These are phyloP conservation scores for Pseudolaguvia tuberculata DNA, from an alignment of 2,113 vertebrate genomes.

Conservation along the genomic window DNA sequence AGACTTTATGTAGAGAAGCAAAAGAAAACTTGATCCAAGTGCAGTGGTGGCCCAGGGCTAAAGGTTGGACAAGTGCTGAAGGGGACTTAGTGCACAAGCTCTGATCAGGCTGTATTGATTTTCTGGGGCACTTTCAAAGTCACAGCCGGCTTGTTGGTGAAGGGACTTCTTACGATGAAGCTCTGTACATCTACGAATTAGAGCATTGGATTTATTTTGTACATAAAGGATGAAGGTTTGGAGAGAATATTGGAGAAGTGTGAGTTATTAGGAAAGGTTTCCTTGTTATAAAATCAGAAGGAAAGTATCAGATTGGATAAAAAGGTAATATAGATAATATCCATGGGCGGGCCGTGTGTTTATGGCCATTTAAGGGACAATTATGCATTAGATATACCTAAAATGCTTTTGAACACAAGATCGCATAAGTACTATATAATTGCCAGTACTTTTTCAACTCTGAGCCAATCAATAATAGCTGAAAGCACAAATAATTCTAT, in stretches of 20 bases:
- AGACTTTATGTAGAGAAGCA: slow-evolving; percentile 43
- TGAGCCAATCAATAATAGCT: slow-evolving; percentile 77
- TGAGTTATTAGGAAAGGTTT: slow-evolving; percentile 17
- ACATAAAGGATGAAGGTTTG: neutral
- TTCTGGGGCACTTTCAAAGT: slow-evolving; percentile 50
- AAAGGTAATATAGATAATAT: neutral
- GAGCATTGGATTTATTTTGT: neutral
- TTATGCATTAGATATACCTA: slow-evolving; percentile 72
- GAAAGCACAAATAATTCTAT: slow-evolving; percentile 81
- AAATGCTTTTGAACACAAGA: slow-evolving; percentile 77
- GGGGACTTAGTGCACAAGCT: slow-evolving; percentile 42
- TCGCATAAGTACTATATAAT: slow-evolving; percentile 69
- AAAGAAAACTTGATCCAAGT: slow-evolving; percentile 47
- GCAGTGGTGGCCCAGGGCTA: slow-evolving; percentile 50
- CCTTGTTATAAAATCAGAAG: slow-evolving; percentile 1
- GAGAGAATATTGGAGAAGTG: slow-evolving; percentile 20
- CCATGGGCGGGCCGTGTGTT: slow-evolving; percentile 55
- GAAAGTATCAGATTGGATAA: neutral
- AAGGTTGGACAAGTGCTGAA: slow-evolving; percentile 45
- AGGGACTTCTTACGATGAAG: slow-evolving; percentile 38
- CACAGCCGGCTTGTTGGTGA: slow-evolving; percentile 46
- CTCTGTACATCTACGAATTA: slow-evolving; percentile 43
- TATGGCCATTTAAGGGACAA: slow-evolving; percentile 72
- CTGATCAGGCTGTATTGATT: slow-evolving; percentile 57
- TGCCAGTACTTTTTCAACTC: slow-evolving; percentile 73